A percentile compares a stretch with the other conserved stretches of the same genome.
Evolutionary conservation across 2,888 invertebrate genomes (phyloP).

Genomic region (Salticus scenicus): DNA sequence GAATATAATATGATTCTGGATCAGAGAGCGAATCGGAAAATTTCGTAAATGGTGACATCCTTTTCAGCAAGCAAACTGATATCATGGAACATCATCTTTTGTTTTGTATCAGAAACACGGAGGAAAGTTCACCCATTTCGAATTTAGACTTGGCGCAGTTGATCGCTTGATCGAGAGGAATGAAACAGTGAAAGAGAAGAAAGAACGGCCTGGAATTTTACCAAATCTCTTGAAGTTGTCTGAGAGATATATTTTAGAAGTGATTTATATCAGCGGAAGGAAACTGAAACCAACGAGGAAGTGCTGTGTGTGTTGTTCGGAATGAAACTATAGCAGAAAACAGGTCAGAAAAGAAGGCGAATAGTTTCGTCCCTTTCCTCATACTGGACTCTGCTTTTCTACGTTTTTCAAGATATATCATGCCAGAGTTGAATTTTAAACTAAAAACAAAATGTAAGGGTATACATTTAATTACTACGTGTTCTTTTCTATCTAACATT

Average conservation of each 20-base stretch:
- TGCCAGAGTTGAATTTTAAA: constrained; percentile 20
- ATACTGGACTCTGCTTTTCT: constrained; percentile 29
- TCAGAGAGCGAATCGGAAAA: too few species aligned
- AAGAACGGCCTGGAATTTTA: constrained; percentile 21
- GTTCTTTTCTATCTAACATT: constrained; percentile 12
- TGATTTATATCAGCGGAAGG: constrained; percentile 24
- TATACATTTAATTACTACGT: constrained; percentile 16
- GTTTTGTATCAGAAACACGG: background rate
- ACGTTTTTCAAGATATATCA: constrained; percentile 18
- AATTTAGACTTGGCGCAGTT: constrained; percentile 23
- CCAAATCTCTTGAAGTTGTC: constrained; percentile 24
- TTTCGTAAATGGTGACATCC: too few species aligned
- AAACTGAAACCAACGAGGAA: constrained; percentile 16
- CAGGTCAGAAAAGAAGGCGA: constrained; percentile 16
- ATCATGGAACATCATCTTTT: too few species aligned
- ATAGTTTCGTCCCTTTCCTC: constrained; percentile 20
- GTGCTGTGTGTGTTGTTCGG: constrained; percentile 24
- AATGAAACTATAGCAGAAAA: constrained; percentile 26
- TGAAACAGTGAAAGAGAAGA: constrained; percentile 5
- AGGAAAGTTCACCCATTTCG: constrained; percentile 27
- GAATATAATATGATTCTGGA: too few species aligned
- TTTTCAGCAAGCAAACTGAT: too few species aligned
- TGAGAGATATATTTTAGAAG: constrained; percentile 34
- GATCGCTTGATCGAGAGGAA: constrained; percentile 35
- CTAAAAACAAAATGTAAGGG: background rate